Conservation (phyloP, 2,113 vertebrate genomes). For the Apodemus speciosus region DNA sequence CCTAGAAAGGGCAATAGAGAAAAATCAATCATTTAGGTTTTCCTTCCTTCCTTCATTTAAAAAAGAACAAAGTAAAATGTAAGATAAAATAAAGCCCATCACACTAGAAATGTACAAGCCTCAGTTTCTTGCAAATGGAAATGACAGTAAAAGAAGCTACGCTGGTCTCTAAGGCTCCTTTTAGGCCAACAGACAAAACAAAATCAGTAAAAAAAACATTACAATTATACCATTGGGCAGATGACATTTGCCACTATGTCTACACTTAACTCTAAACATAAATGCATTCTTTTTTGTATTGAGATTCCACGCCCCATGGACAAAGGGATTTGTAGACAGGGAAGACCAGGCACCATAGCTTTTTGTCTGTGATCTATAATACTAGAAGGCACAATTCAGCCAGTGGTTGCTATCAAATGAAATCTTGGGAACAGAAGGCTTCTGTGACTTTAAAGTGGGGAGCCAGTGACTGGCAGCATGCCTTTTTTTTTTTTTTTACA, state of each 20-base stretch:
- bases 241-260: neutral
- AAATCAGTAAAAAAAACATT: neutral
- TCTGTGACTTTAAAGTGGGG: neutral
- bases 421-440: neutral
- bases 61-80: neutral
- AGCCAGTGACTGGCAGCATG: neutral
- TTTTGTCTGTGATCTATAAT: neutral
- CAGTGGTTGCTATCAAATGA: neutral
- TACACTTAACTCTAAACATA: slow-evolving; percentile 24
- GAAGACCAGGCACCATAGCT: neutral
- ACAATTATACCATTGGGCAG: neutral
- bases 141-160: neutral
- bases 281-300: neutral
- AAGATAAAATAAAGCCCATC: neutral
- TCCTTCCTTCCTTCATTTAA: neutral
- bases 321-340: neutral
- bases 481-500: neutral
- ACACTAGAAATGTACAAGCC: neutral
- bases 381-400: neutral
- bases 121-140: neutral
- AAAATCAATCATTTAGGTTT: neutral
- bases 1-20: neutral
- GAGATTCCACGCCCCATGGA: neutral
- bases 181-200: neutral
- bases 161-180: neutral